Conservation (phyloP, 1,140 invertebrate genomes). For the Centruroides vittatus region DNA sequence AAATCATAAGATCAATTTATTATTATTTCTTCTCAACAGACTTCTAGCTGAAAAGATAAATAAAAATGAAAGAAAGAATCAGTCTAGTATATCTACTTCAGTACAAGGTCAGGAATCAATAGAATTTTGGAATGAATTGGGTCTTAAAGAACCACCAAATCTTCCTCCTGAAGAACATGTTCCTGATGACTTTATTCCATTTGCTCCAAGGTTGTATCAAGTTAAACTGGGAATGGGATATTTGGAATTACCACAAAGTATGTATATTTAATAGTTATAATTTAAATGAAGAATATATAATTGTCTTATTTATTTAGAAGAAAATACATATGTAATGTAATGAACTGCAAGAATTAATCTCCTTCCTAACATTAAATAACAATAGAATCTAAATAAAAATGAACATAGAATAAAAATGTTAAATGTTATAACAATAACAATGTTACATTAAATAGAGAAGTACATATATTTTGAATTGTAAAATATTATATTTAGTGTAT, state of each 20-base stretch:
- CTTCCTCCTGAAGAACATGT: constrained; percentile 51
- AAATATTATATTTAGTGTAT: too few relatives aligned
- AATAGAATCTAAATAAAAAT: too few relatives aligned
- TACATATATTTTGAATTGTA: too few relatives aligned
- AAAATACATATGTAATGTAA: too few relatives aligned
- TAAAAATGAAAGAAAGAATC: constrained; percentile 94
- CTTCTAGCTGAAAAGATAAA: constrained; percentile 97
- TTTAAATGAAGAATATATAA: too few relatives aligned
- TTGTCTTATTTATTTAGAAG: too few relatives aligned
- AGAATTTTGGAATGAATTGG: constrained; percentile 69
- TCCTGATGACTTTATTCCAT: constrained; percentile 53
- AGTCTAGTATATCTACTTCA: constrained; percentile 76
- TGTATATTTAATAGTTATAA: constrained; percentile 9
- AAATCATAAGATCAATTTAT: too few relatives aligned
- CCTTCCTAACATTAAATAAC: too few relatives aligned
- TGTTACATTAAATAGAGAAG: too few relatives aligned
- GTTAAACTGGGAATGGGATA: constrained; percentile 96
- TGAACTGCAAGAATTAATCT: too few relatives aligned
- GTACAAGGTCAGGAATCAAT: constrained; percentile 60
- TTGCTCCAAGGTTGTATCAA: constrained; percentile 73
- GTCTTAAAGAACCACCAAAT: constrained; percentile 29
- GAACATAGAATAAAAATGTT: too few relatives aligned
- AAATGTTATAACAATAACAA: too few relatives aligned
- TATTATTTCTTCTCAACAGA: constrained; percentile 26
- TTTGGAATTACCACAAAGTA: constrained; percentile 85